These are phyloP conservation scores for Rhabdophis nuchalis DNA, from an alignment of 2,797 vertebrate species.

Conservation along the genomic window DNA sequence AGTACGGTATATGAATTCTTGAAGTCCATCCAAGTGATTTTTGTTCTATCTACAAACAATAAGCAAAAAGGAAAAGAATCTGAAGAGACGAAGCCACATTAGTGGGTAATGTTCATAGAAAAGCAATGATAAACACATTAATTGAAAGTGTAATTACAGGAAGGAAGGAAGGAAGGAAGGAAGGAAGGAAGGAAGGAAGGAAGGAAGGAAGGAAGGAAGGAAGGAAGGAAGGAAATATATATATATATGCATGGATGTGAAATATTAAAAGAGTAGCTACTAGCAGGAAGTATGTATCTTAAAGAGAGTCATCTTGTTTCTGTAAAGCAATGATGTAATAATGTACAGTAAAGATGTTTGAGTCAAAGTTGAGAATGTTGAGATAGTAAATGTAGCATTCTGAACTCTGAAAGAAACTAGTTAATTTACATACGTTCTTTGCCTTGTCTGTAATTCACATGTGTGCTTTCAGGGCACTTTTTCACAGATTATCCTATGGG, in stretches of 20 bases:
- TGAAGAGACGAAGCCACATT: neutral
- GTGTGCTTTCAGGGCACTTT: neutral
- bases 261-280: neutral
- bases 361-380: neutral
- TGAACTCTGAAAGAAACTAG: neutral
- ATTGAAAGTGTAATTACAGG: neutral
- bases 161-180: neutral
- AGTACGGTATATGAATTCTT: neutral
- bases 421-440: neutral
- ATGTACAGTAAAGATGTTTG: neutral
- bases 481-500: neutral
- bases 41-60: neutral
- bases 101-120: neutral
- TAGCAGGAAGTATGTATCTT: neutral
- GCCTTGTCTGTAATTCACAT: neutral
- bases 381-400: neutral
- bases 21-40: constrained; percentile 1
- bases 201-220: no score
- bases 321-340: neutral
- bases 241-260: neutral
- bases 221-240: no score
- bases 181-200: no score
- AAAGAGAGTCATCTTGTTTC: neutral
- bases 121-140: neutral
- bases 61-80: neutral